Evolutionary conservation across 2,113 vertebrate genomes (phyloP).

Genomic region (Hippocampus barbouri): DNA sequence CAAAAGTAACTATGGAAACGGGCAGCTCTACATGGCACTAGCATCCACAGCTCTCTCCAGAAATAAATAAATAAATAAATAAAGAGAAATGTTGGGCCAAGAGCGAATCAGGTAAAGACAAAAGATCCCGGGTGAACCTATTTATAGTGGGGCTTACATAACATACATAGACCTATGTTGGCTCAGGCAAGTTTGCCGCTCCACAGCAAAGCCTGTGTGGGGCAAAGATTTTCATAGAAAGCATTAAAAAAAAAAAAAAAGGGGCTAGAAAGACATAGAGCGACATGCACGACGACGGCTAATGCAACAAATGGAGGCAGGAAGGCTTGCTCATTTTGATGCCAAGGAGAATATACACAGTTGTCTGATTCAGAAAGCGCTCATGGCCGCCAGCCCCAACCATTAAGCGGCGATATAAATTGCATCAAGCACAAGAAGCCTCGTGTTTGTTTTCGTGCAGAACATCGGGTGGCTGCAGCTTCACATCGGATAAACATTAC

Average conservation of each 20-base stretch:
- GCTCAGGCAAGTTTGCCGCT: slow-evolving; percentile 60
- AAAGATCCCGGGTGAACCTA: slow-evolving; percentile 79
- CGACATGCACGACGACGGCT: slow-evolving; percentile 15
- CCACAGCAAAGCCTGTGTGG: slow-evolving; percentile 47
- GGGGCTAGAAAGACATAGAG: slow-evolving; percentile 25
- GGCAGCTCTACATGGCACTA: slow-evolving; percentile 73
- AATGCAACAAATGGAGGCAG: slow-evolving; percentile 25
- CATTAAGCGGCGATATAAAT: slow-evolving; percentile 9
- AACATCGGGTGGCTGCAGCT: slow-evolving; percentile 28
- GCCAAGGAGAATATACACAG: slow-evolving; percentile 24
- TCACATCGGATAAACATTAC: background rate
- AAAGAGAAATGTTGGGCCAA: slow-evolving; percentile 75
- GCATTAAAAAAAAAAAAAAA: slow-evolving; percentile 11
- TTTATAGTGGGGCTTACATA: slow-evolving; percentile 79
- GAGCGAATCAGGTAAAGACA: slow-evolving; percentile 83
- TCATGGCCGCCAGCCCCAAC: slow-evolving; percentile 27
- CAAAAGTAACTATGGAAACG: slow-evolving; percentile 84
- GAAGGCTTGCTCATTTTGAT: slow-evolving; percentile 35
- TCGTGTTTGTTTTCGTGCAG: slow-evolving; percentile 11
- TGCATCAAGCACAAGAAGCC: slow-evolving; percentile 1
- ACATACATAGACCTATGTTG: slow-evolving; percentile 70
- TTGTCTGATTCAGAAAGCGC: slow-evolving; percentile 30
- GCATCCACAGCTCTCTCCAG: slow-evolving; percentile 77
- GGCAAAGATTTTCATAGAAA: slow-evolving; percentile 41
- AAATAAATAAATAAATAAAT: slow-evolving; percentile 63